These are phyloP conservation scores for silkworm (Bombyx mori) DNA, from an alignment of 1,140 invertebrate species.

Conservation along the genomic window DNA sequence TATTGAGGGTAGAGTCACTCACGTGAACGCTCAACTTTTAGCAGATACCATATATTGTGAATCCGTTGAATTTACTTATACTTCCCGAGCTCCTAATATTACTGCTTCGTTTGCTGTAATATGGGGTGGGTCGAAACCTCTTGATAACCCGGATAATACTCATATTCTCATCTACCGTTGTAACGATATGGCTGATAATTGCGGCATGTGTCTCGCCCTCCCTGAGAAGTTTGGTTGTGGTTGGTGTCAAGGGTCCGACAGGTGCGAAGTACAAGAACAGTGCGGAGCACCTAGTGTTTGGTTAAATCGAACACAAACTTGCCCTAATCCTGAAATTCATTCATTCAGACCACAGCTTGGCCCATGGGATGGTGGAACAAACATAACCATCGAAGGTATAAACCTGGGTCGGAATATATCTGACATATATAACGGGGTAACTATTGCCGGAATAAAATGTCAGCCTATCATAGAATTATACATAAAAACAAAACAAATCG, in stretches of 20 bases:
- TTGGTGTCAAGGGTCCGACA: conserved; percentile 93
- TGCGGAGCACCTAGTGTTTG: conserved; percentile 86
- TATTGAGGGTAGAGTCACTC: conserved; percentile 93
- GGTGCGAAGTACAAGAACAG: conserved; percentile 92
- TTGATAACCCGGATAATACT: conserved; percentile 96
- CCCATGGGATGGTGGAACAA: conserved; percentile 95
- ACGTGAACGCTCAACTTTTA: conserved; percentile 90
- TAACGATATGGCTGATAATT: conserved; percentile 95
- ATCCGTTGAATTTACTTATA: conserved; percentile 92
- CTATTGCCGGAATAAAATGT: conserved; percentile 90
- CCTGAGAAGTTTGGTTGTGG: conserved; percentile 93
- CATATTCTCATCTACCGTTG: conserved; percentile 90
- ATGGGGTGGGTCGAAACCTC: conserved; percentile 94
- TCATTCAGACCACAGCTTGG: conserved; percentile 86
- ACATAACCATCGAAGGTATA: conserved; percentile 94
- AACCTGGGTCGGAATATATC: conserved; percentile 96
- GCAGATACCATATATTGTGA: conserved; percentile 96
- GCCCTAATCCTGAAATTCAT: conserved; percentile 91
- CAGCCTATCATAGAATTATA: conserved; percentile 90
- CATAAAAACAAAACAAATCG: conserved; percentile 90
- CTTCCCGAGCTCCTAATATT: conserved; percentile 89
- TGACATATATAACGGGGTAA: conserved; percentile 92
- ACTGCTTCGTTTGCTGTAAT: conserved; percentile 95
- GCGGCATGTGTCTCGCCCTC: conserved; percentile 92
- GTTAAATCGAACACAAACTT: conserved; percentile 91